Conservation (phyloP, 2,113 vertebrate genomes). For the Nibea albiflora region DNA sequence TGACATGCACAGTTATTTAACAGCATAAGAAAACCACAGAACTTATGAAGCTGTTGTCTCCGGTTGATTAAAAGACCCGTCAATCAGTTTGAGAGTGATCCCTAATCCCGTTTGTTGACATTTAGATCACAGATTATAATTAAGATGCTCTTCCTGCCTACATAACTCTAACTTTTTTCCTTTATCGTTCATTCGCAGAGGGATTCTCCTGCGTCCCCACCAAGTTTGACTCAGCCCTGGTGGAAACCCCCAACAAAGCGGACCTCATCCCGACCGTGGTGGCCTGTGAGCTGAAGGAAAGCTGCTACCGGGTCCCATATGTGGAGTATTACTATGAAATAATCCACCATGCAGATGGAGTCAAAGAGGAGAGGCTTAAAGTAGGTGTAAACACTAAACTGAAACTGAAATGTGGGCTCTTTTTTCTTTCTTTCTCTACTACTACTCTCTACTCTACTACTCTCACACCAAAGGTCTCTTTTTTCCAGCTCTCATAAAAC, state of each 20-base stretch:
- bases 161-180: background rate
- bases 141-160: background rate
- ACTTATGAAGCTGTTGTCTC: background rate
- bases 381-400: constrained; percentile 62
- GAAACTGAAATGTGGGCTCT: background rate
- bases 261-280: constrained; percentile 78
- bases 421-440: too few relatives aligned
- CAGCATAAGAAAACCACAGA: background rate
- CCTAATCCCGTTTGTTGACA: background rate
- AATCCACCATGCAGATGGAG: constrained; percentile 68
- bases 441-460: too few relatives aligned
- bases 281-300: constrained; percentile 80
- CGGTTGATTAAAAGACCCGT: background rate
- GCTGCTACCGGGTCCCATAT: constrained; percentile 79
- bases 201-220: constrained; percentile 84
- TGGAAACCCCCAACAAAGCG: constrained; percentile 80
- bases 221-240: constrained; percentile 79
- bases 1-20: background rate
- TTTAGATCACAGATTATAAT: constrained; percentile 8
- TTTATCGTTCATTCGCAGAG: constrained; percentile 60
- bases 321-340: constrained; percentile 83
- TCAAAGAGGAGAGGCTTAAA: constrained; percentile 79
- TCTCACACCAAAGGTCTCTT: too few relatives aligned
- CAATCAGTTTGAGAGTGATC: background rate
- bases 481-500: background rate